Percentiles rank a stretch among this genome's conserved stretches.
These are phyloP conservation scores for Rhabdomys dilectus DNA, from an alignment of 2,113 vertebrate genomes.

Conservation along the genomic window DNA sequence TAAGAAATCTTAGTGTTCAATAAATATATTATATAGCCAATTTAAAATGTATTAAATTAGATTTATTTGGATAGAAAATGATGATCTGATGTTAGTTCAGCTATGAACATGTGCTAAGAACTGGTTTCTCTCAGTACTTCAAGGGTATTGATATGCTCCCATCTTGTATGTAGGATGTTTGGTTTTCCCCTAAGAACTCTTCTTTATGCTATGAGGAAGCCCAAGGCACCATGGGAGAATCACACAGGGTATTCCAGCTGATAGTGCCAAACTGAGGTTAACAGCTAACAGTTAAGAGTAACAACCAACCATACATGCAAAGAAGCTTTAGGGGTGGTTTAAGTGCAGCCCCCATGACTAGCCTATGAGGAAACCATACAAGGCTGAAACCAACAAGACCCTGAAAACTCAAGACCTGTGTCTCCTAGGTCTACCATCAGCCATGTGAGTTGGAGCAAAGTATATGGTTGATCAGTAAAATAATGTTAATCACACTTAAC, in stretches of 20 bases:
- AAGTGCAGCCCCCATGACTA: no score
- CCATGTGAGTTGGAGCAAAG: neutral
- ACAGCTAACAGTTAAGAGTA: neutral
- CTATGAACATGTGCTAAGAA: neutral
- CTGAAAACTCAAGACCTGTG: neutral
- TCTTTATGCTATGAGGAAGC: neutral
- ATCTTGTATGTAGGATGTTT: neutral
- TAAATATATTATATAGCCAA: neutral
- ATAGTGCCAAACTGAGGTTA: neutral
- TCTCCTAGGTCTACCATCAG: neutral
- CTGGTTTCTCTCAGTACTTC: neutral
- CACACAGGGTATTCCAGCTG: neutral
- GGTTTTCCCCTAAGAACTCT: neutral
- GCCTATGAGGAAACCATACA: neutral
- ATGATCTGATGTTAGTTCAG: neutral
- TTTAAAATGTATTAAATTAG: constrained; percentile 32
- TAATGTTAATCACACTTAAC: neutral
- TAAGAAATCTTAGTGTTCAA: neutral
- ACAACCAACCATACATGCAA: neutral
- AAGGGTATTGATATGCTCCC: neutral
- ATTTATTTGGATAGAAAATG: constrained; percentile 36
- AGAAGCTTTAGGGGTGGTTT: neutral
- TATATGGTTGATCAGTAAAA: constrained; percentile 36
- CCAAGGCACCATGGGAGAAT: neutral
- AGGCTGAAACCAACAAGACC: neutral